Conservation (phyloP, 2,113 vertebrate species). For the Ameiurus melas region DNA sequence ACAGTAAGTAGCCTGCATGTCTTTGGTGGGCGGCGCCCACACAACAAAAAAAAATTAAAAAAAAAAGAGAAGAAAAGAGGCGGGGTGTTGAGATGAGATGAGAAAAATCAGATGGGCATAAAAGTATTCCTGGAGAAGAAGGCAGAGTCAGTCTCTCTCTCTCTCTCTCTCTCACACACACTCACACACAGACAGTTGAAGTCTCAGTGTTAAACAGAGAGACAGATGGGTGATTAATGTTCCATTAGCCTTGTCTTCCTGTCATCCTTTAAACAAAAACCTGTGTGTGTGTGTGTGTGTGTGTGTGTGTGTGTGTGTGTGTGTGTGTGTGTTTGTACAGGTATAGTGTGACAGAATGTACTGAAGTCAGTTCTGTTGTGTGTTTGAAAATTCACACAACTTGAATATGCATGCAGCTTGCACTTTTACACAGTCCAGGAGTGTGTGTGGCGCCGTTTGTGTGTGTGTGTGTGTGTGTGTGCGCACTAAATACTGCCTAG, state of each 20-base stretch:
- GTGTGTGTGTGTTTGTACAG: not conserved
- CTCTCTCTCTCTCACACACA: not conserved
- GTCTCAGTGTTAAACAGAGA: not conserved
- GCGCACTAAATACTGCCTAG: not conserved
- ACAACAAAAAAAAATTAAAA: too few relatives aligned
- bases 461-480: not conserved
- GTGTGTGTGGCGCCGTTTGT: not conserved
- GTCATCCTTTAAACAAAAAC: too few relatives aligned
- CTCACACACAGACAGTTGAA: not conserved
- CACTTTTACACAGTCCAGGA: slow-evolving; percentile 1
- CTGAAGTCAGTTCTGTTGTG: not conserved
- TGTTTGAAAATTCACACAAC: not conserved
- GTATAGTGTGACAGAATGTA: not conserved
- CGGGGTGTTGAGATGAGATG: too few relatives aligned
- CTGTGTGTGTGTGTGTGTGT: not conserved
- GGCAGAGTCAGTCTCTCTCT: not conserved
- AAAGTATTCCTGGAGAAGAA: not conserved
- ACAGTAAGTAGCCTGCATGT: too few relatives aligned
- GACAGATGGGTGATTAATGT: not conserved
- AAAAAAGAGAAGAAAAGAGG: too few relatives aligned
- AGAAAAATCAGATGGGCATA: not conserved
- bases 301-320: not conserved
- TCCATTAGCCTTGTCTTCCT: not conserved
- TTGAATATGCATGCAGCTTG: not conserved
- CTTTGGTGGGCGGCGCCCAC: too few relatives aligned